phyloP scores from a whole-genome alignment of 2,797 vertebrate species.

The Melanotaenia parkinsoni region DNA sequence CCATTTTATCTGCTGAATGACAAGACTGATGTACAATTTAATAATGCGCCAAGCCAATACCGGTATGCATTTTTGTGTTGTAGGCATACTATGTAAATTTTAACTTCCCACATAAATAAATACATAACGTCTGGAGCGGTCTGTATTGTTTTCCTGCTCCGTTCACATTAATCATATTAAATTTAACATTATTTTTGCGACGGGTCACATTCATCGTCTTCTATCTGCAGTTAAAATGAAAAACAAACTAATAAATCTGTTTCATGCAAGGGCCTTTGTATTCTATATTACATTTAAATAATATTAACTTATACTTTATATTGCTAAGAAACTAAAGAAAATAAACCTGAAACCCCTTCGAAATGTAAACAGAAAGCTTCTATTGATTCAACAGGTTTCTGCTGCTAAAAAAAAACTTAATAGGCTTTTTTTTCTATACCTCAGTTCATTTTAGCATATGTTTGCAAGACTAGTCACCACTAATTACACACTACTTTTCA shows the following conservation, averaged over 20 bases:
- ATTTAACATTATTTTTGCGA: not conserved
- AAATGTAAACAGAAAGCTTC: not conserved
- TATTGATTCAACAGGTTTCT: too few species aligned
- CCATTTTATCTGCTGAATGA: not conserved
- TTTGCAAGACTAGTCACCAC: too few species aligned
- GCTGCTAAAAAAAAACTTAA: too few species aligned
- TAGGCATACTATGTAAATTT: not conserved
- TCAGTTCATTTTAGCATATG: too few species aligned
- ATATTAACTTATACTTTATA: not conserved
- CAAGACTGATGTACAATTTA: not conserved
- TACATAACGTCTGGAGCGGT: not conserved
- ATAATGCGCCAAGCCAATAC: not conserved
- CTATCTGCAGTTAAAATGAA: not conserved
- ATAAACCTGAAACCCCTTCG: fast-evolving
- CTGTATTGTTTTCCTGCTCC: not conserved
- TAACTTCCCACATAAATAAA: too few species aligned
- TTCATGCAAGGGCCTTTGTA: too few species aligned
- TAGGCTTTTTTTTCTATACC: too few species aligned
- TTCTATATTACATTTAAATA: not conserved
- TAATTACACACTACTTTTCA: too few species aligned
- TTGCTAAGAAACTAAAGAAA: not conserved
- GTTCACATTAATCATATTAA: not conserved
- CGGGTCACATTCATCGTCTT: too few species aligned
- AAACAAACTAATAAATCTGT: not conserved
- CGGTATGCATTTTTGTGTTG: not conserved